A percentile compares a stretch with the other conserved stretches of the same genome.
Evolutionary conservation across 2,797 vertebrate species (phyloP).

Genomic region (Macropodus opercularis): DNA sequence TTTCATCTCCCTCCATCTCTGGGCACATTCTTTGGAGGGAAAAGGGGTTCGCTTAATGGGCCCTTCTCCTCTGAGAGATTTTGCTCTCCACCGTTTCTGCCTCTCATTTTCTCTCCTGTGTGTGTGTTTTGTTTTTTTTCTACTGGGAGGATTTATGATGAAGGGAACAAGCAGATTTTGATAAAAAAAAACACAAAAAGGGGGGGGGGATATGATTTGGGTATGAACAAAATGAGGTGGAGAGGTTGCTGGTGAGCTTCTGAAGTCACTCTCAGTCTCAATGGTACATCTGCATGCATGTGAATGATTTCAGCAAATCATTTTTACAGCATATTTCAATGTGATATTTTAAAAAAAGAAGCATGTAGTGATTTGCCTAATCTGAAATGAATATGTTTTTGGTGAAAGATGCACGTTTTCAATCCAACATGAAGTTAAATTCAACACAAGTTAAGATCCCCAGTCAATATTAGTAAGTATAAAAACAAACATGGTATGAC

Average conservation of each 20-base stretch:
- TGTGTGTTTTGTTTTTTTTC: too few species aligned
- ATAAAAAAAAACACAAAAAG: constrained; percentile 30
- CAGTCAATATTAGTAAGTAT: constrained; percentile 23
- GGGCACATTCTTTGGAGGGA: constrained; percentile 66
- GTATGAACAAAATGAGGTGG: constrained; percentile 53
- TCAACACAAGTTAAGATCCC: constrained; percentile 49
- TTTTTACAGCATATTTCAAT: too few species aligned
- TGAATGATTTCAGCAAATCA: too few species aligned
- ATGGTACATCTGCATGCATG: neutral
- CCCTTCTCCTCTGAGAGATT: constrained; percentile 65
- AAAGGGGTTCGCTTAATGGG: constrained; percentile 68
- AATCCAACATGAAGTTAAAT: constrained; percentile 15
- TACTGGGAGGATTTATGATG: constrained; percentile 60
- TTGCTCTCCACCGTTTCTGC: constrained; percentile 58
- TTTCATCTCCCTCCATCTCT: constrained; percentile 82
- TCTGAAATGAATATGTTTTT: neutral
- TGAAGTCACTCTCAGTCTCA: constrained; percentile 27
- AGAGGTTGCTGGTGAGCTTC: constrained; percentile 21
- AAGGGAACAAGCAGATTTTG: constrained; percentile 57
- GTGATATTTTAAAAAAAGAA: too few species aligned
- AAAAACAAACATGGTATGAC: constrained; percentile 38
- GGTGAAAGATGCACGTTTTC: constrained; percentile 10
- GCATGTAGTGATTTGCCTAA: too few species aligned
- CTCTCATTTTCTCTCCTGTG: constrained; percentile 63
- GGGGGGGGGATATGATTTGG: constrained; percentile 43